Percentiles rank a stretch among this genome's conserved stretches.
phyloP scores from a whole-genome alignment of 1,140 invertebrate species.

The Laupala kohalensis region DNA sequence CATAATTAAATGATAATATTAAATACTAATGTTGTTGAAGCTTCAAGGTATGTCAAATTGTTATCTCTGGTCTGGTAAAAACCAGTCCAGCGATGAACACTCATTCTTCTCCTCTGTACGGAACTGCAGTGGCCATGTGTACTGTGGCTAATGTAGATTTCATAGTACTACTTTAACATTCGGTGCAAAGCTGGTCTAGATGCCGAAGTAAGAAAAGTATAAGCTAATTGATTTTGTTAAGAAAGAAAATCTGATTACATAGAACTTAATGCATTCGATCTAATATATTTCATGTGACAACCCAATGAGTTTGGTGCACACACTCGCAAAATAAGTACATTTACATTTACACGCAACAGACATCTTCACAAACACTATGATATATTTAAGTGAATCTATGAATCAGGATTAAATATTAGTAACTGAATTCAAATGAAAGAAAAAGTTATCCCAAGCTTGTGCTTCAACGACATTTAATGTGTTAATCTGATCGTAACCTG shows the following conservation, averaged over 20 bases:
- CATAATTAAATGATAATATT: conserved; percentile 9
- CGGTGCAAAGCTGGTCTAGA: conserved; percentile 13
- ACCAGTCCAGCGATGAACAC: background rate
- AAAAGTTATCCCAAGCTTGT: background rate
- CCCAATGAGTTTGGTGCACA: conserved; percentile 1
- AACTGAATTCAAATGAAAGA: background rate
- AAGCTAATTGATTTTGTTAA: conserved; percentile 11
- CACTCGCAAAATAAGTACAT: background rate
- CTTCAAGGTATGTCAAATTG: conserved; percentile 5
- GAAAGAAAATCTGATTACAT: background rate
- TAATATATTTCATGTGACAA: conserved; percentile 6
- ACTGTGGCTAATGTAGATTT: conserved; percentile 3
- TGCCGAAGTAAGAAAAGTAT: conserved; percentile 3
- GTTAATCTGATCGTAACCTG: background rate
- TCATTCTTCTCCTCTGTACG: background rate
- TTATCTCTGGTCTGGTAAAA: background rate
- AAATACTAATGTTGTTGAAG: conserved; percentile 8
- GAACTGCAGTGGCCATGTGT: background rate
- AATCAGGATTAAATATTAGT: background rate
- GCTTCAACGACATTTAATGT: background rate
- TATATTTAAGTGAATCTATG: background rate
- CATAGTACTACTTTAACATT: background rate
- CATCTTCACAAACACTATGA: background rate
- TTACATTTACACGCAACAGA: background rate
- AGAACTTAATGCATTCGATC: conserved; percentile 1